Evolutionary conservation across 2,888 invertebrate species (phyloP).

Genomic region (Pegoplata infirma): DNA sequence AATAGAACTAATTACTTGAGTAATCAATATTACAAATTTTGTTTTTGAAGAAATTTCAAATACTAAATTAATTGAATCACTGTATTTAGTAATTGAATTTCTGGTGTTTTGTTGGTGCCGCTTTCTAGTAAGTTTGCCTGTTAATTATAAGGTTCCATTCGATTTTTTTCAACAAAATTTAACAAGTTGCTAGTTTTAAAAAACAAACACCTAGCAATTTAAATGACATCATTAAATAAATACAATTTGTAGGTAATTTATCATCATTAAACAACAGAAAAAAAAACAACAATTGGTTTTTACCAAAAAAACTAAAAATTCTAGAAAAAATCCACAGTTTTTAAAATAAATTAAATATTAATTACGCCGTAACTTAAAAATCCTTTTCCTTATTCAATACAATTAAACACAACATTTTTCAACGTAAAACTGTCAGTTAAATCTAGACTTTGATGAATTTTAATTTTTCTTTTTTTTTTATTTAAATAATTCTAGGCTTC

Average conservation of each 20-base stretch:
- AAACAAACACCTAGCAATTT: background rate
- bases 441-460: conserved; percentile 36
- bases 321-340: background rate
- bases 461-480: conserved; percentile 22
- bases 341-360: background rate
- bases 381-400: background rate
- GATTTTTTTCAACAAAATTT: background rate
- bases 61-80: no score
- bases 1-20: no score
- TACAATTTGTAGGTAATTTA: background rate
- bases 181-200: background rate
- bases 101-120: no score
- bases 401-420: background rate
- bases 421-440: conserved; percentile 2
- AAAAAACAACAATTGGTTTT: background rate
- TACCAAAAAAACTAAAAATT: background rate
- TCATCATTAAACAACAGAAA: background rate
- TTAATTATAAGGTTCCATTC: no score
- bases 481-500: conserved; percentile 29
- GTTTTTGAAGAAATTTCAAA: no score
- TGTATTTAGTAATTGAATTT: no score
- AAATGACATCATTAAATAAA: background rate
- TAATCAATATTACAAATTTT: no score
- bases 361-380: background rate
- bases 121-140: no score